Base-by-base conservation (phyloP, 2,113 vertebrate species). In the Aegithalos caudatus region DNA sequence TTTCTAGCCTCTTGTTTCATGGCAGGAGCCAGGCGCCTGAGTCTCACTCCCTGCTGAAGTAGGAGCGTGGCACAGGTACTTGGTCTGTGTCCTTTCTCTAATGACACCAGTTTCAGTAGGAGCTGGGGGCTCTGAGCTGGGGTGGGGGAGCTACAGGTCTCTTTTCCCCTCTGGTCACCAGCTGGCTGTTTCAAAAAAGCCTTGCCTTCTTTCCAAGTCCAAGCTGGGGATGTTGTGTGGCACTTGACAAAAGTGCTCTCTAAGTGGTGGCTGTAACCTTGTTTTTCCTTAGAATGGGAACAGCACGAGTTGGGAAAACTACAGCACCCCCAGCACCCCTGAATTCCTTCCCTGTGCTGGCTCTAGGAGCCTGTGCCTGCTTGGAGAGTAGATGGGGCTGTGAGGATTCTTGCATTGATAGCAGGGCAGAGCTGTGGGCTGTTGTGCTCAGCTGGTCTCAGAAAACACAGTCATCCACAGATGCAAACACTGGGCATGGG, bases 1-100 rank as follows among this genome's bases (percentile, higher is more conserved):
- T 97, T 97, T 97, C 96, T 97, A 97, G 96, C 92, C 81, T 92
- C 83, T 94, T 91, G 40, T 57, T 90, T 78, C 29, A 0, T 57
- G 82, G 90, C 93, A 95, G 93, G 94, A 95, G 91, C 73, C 73
- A 35, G 91, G 89, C 4, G 21, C 81, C n/a, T 86, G 13, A 33
- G 65, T 78, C 69, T 90, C 38, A 87, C 69, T 93, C 85, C 73
- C 79, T 37, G 81, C 95, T 70, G 70, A 35, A 77, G 88, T 53
- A 88, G 92, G 91, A 94, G 70, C 1, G 2, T 94, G 93, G 86
- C 4, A 0, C 91, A 96, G 92, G 94, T 92, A 82, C 70, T 81
- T 44, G 6, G 20, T 38, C 72, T 29, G 61, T 74, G 82, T 64
- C 90, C 90, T 69, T 42, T 45, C 92, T 91, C 70, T 42, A 5